phyloP scores from a whole-genome alignment of 2,888 invertebrate species.

The Crematogaster levior region DNA sequence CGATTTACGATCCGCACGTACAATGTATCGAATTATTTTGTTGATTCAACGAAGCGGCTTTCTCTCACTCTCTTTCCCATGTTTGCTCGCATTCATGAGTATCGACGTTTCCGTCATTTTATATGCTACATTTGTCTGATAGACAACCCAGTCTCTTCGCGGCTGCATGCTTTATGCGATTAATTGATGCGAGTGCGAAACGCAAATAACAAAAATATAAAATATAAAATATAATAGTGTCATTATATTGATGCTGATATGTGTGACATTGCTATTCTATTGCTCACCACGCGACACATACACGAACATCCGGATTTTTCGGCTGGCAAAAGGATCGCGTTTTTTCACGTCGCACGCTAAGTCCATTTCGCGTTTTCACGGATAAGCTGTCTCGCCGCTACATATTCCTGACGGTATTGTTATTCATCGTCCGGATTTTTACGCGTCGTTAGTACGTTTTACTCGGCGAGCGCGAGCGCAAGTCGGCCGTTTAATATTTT shows the following conservation, averaged over 20 bases:
- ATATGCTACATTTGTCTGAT: constrained; percentile 14
- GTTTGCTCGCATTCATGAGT: background rate
- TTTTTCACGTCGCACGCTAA: constrained; percentile 14
- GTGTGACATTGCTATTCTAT: background rate
- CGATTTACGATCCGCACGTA: constrained; percentile 41
- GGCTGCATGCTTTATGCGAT: background rate
- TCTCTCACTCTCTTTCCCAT: no score
- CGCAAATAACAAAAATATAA: background rate
- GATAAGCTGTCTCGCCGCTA: constrained; percentile 6
- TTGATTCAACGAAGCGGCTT: constrained; percentile 66
- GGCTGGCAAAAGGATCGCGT: background rate
- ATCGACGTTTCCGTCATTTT: constrained; percentile 47
- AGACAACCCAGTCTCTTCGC: constrained; percentile 5
- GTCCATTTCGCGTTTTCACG: constrained; percentile 38
- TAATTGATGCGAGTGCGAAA: constrained; percentile 21
- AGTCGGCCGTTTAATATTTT: constrained; percentile 47
- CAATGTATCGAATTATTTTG: constrained; percentile 65
- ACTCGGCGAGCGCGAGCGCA: constrained; percentile 21
- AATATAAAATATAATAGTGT: constrained; percentile 14
- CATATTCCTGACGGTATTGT: constrained; percentile 30
- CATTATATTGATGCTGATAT: constrained; percentile 9
- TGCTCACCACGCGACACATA: background rate
- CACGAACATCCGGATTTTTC: background rate
- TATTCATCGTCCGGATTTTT: constrained; percentile 43
- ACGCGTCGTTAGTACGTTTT: constrained; percentile 49